Percentiles rank a stretch among this genome's conserved stretches.
phyloP scores from a whole-genome alignment of 2,888 invertebrate genomes.

The Pycnomerus fuliginosus region DNA sequence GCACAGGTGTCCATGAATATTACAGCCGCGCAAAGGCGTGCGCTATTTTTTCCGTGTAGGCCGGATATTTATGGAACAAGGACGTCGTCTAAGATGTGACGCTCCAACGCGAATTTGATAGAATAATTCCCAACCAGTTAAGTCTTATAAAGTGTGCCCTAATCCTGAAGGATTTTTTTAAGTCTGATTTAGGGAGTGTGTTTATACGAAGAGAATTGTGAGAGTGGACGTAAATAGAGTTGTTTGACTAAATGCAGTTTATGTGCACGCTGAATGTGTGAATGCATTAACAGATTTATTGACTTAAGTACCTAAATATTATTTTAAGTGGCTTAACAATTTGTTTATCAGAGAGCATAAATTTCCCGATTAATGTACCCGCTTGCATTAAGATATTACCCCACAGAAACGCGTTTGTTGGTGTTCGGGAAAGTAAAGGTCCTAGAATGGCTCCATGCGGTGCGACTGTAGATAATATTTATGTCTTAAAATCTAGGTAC shows the following conservation, averaged over 20 bases:
- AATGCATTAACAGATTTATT: constrained; percentile 30
- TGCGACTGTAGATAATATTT: too few species aligned
- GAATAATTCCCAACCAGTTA: constrained; percentile 13
- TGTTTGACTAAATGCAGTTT: constrained; percentile 30
- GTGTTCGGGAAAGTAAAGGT: too few species aligned
- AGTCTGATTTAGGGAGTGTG: constrained; percentile 37
- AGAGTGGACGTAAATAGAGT: constrained; percentile 33
- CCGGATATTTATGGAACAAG: constrained; percentile 43
- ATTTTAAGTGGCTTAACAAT: constrained; percentile 33
- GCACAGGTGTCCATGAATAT: constrained; percentile 48
- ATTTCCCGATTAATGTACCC: too few species aligned
- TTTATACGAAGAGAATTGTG: constrained; percentile 29
- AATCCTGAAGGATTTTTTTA: constrained; percentile 17
- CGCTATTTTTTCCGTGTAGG: constrained; percentile 41
- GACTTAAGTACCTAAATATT: constrained; percentile 32
- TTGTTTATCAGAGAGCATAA: too few species aligned
- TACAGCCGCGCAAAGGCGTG: constrained; percentile 39
- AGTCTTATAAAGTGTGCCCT: constrained; percentile 9
- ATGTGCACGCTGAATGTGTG: constrained; percentile 23
- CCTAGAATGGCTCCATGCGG: too few species aligned
- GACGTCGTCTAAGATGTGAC: constrained; percentile 34
- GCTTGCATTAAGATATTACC: too few species aligned
- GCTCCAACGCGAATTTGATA: constrained; percentile 10
- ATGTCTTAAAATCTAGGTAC: too few species aligned
- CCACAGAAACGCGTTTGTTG: too few species aligned